Evolutionary conservation across 2,113 vertebrate species (phyloP).

Genomic region (Gallinago paraguaiae): DNA sequence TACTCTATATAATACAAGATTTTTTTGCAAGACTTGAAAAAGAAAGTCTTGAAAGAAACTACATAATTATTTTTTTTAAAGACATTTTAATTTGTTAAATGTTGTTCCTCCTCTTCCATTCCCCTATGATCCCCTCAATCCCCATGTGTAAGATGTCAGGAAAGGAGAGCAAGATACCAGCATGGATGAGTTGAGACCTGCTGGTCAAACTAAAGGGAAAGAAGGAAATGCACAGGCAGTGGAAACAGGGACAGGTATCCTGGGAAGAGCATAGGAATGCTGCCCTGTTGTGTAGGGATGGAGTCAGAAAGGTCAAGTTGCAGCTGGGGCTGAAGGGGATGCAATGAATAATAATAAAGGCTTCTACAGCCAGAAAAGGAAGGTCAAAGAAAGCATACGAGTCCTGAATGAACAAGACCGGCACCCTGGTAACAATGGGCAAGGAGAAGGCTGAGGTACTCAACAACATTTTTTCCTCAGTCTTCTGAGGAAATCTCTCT

Average conservation of each 20-base stretch:
- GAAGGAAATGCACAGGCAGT: not conserved
- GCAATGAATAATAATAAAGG: not conserved
- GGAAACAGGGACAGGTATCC: not conserved
- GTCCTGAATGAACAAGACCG: not conserved
- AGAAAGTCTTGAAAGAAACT: not conserved
- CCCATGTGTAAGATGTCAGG: not conserved
- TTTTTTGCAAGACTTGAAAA: not conserved
- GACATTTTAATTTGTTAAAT: not conserved
- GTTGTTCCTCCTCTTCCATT: not conserved
- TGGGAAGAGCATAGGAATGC: not conserved
- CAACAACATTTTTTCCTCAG: not conserved
- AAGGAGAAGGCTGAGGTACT: not conserved
- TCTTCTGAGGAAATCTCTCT: not conserved
- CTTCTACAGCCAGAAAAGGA: not conserved
- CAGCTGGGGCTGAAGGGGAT: not conserved
- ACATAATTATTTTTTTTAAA: not conserved
- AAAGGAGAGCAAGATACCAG: not conserved
- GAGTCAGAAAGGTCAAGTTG: not conserved
- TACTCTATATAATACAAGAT: not conserved
- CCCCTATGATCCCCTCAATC: accelerated
- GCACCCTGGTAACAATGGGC: not conserved
- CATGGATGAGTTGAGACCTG: not conserved
- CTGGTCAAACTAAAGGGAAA: not conserved
- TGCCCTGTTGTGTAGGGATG: not conserved
- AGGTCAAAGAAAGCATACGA: not conserved